Percentiles rank a stretch among this genome's conserved stretches.
Evolutionary conservation across 2,797 vertebrate species (phyloP).

Genomic region (Sebastiscus tertius): DNA sequence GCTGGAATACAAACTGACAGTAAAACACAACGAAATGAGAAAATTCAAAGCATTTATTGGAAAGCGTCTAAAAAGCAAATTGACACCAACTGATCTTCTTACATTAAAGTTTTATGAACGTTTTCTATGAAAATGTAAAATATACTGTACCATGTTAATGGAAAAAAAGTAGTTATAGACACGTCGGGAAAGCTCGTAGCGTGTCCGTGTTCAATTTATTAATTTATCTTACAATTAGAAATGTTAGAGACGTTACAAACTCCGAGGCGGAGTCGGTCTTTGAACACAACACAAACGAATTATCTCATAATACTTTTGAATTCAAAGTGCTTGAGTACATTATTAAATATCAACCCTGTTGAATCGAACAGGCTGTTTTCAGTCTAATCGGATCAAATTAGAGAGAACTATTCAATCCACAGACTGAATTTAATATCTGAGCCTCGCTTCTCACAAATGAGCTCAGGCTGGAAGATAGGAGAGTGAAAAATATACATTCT

Average conservation of each 20-base stretch:
- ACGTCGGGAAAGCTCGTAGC: slow-evolving; percentile 1
- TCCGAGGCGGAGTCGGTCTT: not conserved
- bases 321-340: slow-evolving; percentile 72
- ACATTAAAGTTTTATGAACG: slow-evolving; percentile 54
- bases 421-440: slow-evolving; percentile 21
- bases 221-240: slow-evolving; percentile 29
- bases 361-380: slow-evolving; percentile 11
- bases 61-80: slow-evolving; percentile 66
- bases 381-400: slow-evolving; percentile 49
- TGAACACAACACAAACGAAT: slow-evolving; percentile 32
- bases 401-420: slow-evolving; percentile 11
- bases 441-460: not conserved
- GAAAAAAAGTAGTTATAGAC: slow-evolving; percentile 31
- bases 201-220: slow-evolving; percentile 8
- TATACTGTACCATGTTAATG: slow-evolving; percentile 44
- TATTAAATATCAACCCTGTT: slow-evolving; percentile 47
- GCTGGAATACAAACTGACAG: too few species aligned
- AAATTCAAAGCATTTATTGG: slow-evolving; percentile 65
- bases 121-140: slow-evolving; percentile 65
- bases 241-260: slow-evolving; percentile 43
- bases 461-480: slow-evolving; percentile 5
- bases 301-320: slow-evolving; percentile 54
- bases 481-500: slow-evolving; percentile 54
- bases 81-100: slow-evolving; percentile 48
- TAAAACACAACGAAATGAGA: slow-evolving; percentile 3